Conservation (phyloP, 2,113 vertebrate genomes). For the Platycercus adscitus region DNA sequence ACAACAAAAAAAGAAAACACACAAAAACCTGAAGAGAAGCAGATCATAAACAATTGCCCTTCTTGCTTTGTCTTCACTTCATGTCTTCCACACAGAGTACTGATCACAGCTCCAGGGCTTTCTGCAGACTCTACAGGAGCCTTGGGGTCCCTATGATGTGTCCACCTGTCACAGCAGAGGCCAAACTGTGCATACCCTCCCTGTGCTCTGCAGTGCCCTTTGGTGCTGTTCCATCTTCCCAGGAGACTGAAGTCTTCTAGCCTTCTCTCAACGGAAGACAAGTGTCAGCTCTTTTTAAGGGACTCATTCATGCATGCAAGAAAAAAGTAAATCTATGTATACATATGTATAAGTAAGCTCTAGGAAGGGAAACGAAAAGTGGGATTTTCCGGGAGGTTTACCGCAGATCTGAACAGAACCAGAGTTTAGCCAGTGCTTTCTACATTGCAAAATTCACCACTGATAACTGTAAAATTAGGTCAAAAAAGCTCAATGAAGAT, state of each 20-base stretch:
- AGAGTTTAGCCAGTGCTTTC: background rate
- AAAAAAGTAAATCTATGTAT: background rate
- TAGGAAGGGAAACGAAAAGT: background rate
- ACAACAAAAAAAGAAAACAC: background rate
- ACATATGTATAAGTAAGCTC: background rate
- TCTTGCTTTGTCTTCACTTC: background rate
- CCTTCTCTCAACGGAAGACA: background rate
- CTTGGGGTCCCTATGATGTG: background rate
- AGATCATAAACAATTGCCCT: background rate
- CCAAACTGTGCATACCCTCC: background rate
- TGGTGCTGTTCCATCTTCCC: background rate
- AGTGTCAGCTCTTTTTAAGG: background rate
- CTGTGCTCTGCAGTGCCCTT: rapidly evolving
- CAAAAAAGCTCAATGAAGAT: background rate
- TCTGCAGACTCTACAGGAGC: background rate
- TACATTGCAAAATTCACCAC: background rate
- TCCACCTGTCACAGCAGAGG: background rate
- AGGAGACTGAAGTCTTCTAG: background rate
- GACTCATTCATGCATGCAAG: background rate
- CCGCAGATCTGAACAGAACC: background rate
- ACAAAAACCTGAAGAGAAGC: background rate
- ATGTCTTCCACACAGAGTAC: background rate
- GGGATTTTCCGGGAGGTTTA: constrained; percentile 2
- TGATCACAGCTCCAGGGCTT: background rate
- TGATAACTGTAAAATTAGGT: background rate